Evolutionary conservation across 2,888 invertebrate species (phyloP), one percentile per base, ranked within the genome.

Genomic region (Coleophora flavipennella): DNA sequence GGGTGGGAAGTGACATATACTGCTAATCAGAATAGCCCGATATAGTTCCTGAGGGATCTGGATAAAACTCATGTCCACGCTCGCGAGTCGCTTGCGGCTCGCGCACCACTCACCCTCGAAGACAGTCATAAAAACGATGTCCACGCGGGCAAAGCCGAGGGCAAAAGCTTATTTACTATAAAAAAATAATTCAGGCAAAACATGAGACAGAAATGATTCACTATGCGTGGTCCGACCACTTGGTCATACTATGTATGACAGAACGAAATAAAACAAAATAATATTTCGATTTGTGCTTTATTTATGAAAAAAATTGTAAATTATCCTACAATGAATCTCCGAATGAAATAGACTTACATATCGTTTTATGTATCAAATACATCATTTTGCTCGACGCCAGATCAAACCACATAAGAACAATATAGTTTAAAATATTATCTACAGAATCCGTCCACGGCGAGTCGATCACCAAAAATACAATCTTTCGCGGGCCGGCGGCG

Each of bases 301-400:
- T 87, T 87, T 86, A 87, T 87, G 87, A 87, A 88, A 88, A 88
- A 87, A 88, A 87, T 87, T 83, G 87, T 87, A 87, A 88, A 87
- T 87, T 88, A 88, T 85, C 85, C 87, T 87, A 87, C 86, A 84
- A 83, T 84, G 84, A 85, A 85, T 85, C 84, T 85, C 85, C 84
- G 85, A 85, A 84, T 84, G 84, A 85, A 85, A 80, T 84, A 84
- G 81, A 85, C 84, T 85, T 85, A 85, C 84, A 83, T 83, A 85
- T 83, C 79, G 73, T 76, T 83, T 81, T 79, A 83, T 83, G 83
- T 83, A 84, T 84, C 81, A 81, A 81, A 83, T 84, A 83, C 83
- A 83, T 83, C 73, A 79, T 75, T 75, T 71, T 66, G 79, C 81
- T 78, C 83, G 75, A 73, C 81, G 80, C 79, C 81, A 76, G 80